These are phyloP conservation scores for Lepilemur ruficaudatus DNA, from an alignment of 2,797 vertebrate species.

Conservation along the genomic window DNA sequence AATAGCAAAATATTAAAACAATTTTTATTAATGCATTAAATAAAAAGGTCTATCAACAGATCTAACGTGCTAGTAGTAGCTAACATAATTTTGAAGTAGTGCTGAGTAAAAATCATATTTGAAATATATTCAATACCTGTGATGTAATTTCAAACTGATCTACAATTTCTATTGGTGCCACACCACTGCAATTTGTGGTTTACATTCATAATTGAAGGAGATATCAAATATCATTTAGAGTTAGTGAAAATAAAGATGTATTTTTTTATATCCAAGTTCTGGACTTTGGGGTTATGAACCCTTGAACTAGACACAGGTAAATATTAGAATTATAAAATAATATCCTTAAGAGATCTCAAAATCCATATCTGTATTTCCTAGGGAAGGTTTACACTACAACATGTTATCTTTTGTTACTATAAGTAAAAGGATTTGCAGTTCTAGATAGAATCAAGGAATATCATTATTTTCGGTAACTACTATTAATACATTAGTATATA, in stretches of 20 bases:
- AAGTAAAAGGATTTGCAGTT: background rate
- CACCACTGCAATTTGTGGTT: background rate
- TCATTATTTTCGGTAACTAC: background rate
- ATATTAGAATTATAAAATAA: background rate
- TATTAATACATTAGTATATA: background rate
- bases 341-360: constrained; percentile 9
- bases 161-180: background rate
- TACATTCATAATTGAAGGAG: background rate
- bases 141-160: constrained; percentile 1
- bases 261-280: background rate
- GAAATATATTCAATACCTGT: background rate
- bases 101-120: background rate
- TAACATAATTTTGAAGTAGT: constrained; percentile 25
- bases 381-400: background rate
- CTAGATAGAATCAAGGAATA: background rate
- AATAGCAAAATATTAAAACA: background rate
- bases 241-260: background rate
- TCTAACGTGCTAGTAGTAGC: background rate
- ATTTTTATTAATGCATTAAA: background rate
- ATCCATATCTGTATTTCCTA: background rate
- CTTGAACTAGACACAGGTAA: background rate
- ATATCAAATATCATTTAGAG: background rate
- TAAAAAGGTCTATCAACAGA: background rate
- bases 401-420: background rate
- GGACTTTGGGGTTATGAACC: background rate